Base-by-base conservation (phyloP, 1,140 invertebrate species). In the Acromyrmex echinatior region DNA sequence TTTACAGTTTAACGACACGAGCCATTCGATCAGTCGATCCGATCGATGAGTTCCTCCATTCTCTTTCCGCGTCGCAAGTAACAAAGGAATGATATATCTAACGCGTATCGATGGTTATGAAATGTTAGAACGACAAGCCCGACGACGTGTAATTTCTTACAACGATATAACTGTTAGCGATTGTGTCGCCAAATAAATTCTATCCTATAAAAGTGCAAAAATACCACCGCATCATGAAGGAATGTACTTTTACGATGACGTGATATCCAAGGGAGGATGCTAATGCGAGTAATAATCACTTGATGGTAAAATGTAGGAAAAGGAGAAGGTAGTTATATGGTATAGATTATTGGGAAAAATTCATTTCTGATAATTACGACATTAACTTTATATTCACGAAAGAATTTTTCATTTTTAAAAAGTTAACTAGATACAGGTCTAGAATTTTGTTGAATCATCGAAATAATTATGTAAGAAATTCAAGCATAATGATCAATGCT, bases 1-100 rank as follows among this genome's bases (percentile, higher is more conserved):
- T 89, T 91, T 86, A 87, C 87, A 87, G 77, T 91, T 91, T 91
- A 91, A 91, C 90, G 90, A 86, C 80, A 77, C 66, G 76, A 58
- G 16, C 60, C 88, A 65, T 51, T 76, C 86, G 86, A 84, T 86
- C 73, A 18, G 28, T 31, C 45, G 58, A 78, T 78, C n/a, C 73
- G 62, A 21, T 63, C 39, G 31, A 74, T 10, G n/a, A 51, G n/a
- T 35, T 45, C 16, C 25, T 16, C 14, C 35, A 28, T 31, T 56
- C 66, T 39, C 73, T 45, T 21, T 10, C 58, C 28, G 63, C 12
- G 51, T 58, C 66, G 28, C 51, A 60, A 45, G 12, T 71, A 82
- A 84, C 77, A 77, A 81, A 86, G 56, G 56, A 79, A 76, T 51
- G 18, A 82, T 45, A 9, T 76, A 45, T 10, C 39, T 45, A 16